Evolutionary conservation across 1,140 invertebrate species (phyloP), one percentile per base, ranked within the genome.

Genomic region (Listronotus bonariensis): DNA sequence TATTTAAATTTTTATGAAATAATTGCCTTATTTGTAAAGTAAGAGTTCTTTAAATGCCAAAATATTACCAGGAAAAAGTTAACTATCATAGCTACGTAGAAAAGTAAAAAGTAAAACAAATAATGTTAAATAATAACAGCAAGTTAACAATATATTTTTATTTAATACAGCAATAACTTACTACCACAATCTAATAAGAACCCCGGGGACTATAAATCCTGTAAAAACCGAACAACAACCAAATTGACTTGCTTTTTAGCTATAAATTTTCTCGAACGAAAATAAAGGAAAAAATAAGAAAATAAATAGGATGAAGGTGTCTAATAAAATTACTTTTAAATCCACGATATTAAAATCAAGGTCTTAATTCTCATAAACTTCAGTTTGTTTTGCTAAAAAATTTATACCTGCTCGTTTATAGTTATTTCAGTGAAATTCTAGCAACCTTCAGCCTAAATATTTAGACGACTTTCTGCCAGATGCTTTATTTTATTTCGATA

Each of bases 181-280:
- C n/a, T 17, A 14, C 42, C 42, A 45, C 14, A 2, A 15, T 26
- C 18, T 51, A 32, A 51, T 51, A 26, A 32, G 48, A n/a, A 12
- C 48, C 31, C 26, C 48, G 15, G 18, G 31, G 48, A 51, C 48
- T 9, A 51, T 51, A 51, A 51, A 51, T 51, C 48, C 12, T 45
- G 2, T 45, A 26, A 45, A 17, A 45, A 45, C 42, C 17, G 42
- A 45, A 15, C 17, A n/a, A n/a, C n/a, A 14, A 14, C 5, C 17
- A 45, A 45, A 45, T 15, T 8, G 8, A 17, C 15, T 9, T 15
- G 11, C 42, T 14, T 41, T 41, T 41, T 41, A 14, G 38, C n/a
- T 12, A 40, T 40, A 45, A 45, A 14, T 45, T 45, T 45, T 17
- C 42, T 14, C 1, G 42, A 17, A 45, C n/a, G 15, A n/a, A 45